These are phyloP conservation scores for Nerophis lumbriciformis DNA, from an alignment of 2,113 vertebrate species.

Conservation along the genomic window DNA sequence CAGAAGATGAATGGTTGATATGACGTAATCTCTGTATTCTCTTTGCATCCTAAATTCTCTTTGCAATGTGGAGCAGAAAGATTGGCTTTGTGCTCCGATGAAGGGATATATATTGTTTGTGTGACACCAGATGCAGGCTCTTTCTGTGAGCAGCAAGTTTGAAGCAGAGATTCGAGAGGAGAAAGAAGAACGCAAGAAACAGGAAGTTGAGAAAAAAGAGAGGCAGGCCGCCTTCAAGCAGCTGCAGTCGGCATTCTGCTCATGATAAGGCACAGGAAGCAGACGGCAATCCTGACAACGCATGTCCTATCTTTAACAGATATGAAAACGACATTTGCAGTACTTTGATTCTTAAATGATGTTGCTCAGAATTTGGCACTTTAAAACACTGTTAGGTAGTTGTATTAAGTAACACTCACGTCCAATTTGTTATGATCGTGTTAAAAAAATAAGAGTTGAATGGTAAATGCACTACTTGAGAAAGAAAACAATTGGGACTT, in stretches of 20 bases:
- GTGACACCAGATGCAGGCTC: constrained; percentile 76
- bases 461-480: not conserved
- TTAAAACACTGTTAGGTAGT: constrained; percentile 12
- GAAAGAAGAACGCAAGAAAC: constrained; percentile 81
- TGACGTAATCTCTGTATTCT: too few species aligned
- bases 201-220: constrained; percentile 80
- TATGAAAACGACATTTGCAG: constrained; percentile 15
- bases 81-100: not conserved
- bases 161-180: constrained; percentile 91
- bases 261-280: constrained; percentile 33
- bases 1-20: not conserved
- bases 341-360: constrained; percentile 4
- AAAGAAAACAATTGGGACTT: constrained; percentile 3
- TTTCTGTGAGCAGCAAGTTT: constrained; percentile 84
- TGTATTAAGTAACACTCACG: constrained; percentile 1
- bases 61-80: too few species aligned
- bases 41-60: too few species aligned
- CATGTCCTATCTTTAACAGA: constrained; percentile 6
- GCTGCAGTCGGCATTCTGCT: constrained; percentile 84
- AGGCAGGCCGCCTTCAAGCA: constrained; percentile 89
- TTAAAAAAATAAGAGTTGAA: not conserved
- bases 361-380: constrained; percentile 14
- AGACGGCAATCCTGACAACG: not conserved
- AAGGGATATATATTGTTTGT: constrained; percentile 5
- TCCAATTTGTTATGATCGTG: not conserved